phyloP scores from a whole-genome alignment of 2,888 invertebrate species.

The Clepsis dumicolana region DNA sequence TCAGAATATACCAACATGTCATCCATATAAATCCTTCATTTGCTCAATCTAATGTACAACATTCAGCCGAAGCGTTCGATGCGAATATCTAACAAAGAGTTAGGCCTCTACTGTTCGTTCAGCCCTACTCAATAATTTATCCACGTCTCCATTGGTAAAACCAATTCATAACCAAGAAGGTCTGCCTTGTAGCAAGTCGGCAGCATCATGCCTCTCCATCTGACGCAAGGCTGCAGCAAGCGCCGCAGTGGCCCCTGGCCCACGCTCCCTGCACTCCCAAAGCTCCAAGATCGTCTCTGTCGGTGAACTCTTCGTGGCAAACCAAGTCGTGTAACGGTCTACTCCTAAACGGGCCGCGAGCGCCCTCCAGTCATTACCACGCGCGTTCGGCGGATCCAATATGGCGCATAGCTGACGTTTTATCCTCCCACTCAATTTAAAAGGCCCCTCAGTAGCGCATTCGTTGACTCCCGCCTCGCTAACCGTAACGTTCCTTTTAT shows the following conservation, averaged over 20 bases:
- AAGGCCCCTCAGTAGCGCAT: conserved; percentile 86
- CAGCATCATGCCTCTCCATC: conserved; percentile 80
- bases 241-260: conserved; percentile 93
- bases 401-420: conserved; percentile 87
- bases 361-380: conserved; percentile 98
- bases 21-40: conserved; percentile 51
- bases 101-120: neutral
- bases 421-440: conserved; percentile 85
- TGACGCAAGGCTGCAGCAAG: conserved; percentile 83
- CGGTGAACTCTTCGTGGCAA: conserved; percentile 98
- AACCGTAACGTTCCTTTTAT: conserved; percentile 85
- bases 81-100: conserved; percentile 13
- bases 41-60: conserved; percentile 50
- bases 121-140: neutral
- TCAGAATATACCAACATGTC: conserved; percentile 69
- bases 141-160: neutral
- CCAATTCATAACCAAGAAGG: conserved; percentile 82
- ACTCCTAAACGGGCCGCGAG: conserved; percentile 96
- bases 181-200: conserved; percentile 76
- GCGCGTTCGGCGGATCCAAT: conserved; percentile 96
- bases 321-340: conserved; percentile 98
- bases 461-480: conserved; percentile 88
- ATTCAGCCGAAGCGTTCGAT: conserved; percentile 18
- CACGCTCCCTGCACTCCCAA: conserved; percentile 97
- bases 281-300: conserved; percentile 98